Evolutionary conservation across 2,888 invertebrate species (phyloP), one percentile per base, ranked within the genome.

Genomic region (Apamea sordens): DNA sequence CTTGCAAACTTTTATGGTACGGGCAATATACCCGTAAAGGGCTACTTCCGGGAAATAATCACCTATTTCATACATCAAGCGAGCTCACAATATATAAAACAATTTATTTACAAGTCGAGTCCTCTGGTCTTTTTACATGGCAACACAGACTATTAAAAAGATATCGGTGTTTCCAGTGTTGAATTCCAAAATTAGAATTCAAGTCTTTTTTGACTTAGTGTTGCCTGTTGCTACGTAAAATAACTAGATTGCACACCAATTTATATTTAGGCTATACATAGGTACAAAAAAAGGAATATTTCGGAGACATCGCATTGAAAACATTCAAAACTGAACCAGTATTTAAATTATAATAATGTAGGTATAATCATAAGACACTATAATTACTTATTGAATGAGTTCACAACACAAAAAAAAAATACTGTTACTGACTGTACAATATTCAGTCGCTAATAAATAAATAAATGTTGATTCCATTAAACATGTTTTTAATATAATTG

Each of bases 391-490:
- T 79, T 87, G 86, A 77, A 84, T 73, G 82, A 87, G 84, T 85
- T 91, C 92, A 92, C 92, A 90, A 92, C 91, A 91, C 89, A 88
- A 89, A 71, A 77, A 89, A 93, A 93, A 89, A 93, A 93, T 92
- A 93, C 93, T 93, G 92, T 90, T 90, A 90, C 83, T 83, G 87
- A 90, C 88, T 88, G 84, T 88, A 89, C 84, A 88, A 85, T 85
- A 83, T 86, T 79, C 75, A 87, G 79, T 79, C 74, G 73, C 81
- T 84, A 78, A 85, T 86, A 84, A 86, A 89, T 89, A 84, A 88
- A 87, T 86, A 86, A 86, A 88, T 70, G 59, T 86, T 79, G 83
- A 79, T 77, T 87, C 69, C 79, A 85, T 82, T 84, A 82, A 65
- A 84, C 32, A 85, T 79, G 47, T 78, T 80, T 73, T 50, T 71